Conservation (phyloP, 2,888 invertebrate genomes). For the Patella caerulea region DNA sequence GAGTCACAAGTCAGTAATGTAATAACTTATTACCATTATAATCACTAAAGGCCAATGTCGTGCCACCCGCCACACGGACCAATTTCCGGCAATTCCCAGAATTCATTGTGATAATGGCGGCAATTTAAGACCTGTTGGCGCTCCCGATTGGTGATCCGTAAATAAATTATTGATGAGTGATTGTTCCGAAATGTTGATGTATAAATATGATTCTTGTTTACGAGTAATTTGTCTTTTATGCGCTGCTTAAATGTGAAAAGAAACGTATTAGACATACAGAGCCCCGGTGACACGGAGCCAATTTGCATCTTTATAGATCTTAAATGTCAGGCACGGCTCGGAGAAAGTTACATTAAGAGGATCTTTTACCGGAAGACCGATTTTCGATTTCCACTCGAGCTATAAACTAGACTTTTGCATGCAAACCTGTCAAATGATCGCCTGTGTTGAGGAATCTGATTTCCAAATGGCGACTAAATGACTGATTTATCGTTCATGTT, state of each 20-base stretch:
- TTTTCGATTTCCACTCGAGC: conserved; percentile 10
- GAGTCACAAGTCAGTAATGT: neutral
- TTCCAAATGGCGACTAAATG: conserved; percentile 9
- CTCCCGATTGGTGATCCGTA: neutral
- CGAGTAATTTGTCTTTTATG: conserved; percentile 13
- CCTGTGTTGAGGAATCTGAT: conserved; percentile 7
- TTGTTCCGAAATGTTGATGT: neutral
- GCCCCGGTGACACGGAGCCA: neutral
- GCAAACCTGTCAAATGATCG: neutral
- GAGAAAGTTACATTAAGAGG: conserved; percentile 7
- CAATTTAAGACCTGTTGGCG: conserved; percentile 9
- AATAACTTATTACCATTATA: conserved; percentile 4
- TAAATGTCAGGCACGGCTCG: neutral
- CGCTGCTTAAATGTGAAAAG: conserved; percentile 5
- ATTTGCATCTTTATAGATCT: conserved; percentile 7
- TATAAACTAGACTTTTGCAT: conserved; percentile 3
- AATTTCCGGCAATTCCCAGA: conserved; percentile 13
- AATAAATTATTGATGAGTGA: conserved; percentile 3
- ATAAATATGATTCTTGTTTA: conserved; percentile 13
- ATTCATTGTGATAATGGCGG: conserved; percentile 9
- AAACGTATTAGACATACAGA: neutral
- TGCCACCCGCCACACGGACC: conserved; percentile 10
- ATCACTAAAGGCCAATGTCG: conserved; percentile 7
- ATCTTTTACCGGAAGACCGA: conserved; percentile 4
- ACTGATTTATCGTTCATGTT: conserved; percentile 5